Evolutionary conservation across 2,113 vertebrate genomes (phyloP).

Genomic region (Bubalus kerabau): DNA sequence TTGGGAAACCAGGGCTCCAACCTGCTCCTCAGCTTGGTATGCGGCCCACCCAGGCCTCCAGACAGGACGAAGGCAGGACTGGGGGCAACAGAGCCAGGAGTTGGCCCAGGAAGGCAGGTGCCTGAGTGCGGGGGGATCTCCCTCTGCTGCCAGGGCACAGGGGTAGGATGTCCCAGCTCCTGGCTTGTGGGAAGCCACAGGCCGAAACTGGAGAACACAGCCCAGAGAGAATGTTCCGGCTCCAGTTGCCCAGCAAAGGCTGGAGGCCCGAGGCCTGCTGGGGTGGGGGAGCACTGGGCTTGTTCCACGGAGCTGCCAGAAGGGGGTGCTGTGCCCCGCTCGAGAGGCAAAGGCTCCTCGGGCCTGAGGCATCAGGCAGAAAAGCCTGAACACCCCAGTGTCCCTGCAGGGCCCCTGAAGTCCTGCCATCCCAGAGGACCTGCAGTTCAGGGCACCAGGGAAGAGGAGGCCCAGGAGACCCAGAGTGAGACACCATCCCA

Average conservation of each 20-base stretch:
- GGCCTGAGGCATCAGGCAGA: not conserved
- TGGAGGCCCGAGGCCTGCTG: not conserved
- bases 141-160: not conserved
- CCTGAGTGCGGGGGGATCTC: not conserved
- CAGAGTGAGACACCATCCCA: not conserved
- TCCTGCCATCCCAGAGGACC: not conserved
- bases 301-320: constrained; percentile 28
- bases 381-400: not conserved
- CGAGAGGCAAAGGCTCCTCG: constrained; percentile 22
- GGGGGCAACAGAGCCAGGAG: not conserved
- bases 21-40: not conserved
- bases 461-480: not conserved
- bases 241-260: not conserved
- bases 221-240: not conserved
- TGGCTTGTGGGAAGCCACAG: not conserved
- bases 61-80: not conserved
- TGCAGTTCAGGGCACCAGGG: not conserved
- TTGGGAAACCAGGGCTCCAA: not conserved
- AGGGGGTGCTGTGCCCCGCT: constrained; percentile 46
- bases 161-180: not conserved
- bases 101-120: not conserved
- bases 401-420: not conserved
- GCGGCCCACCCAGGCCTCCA: not conserved
- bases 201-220: not conserved
- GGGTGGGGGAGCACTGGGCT: not conserved